Evolutionary conservation across 2,113 vertebrate genomes (phyloP), one percentile per base, ranked within the genome.

Genomic region (Crotalus tigris): DNA sequence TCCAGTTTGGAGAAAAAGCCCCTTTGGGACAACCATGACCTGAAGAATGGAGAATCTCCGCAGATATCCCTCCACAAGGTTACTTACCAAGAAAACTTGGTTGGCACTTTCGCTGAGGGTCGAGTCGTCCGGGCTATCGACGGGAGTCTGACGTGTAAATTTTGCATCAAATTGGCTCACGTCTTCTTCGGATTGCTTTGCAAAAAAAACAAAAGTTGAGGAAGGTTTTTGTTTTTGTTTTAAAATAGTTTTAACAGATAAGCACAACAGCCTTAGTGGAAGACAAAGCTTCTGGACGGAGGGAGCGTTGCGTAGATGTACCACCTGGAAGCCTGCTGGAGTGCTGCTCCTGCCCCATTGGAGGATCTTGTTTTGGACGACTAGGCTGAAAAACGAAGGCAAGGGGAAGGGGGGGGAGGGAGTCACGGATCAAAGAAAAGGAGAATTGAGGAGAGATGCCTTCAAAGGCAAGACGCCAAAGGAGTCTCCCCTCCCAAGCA

Each of bases 81-180:
- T 58, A 96, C 98, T 98, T 97, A 99, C 99, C 98, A 99, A 97
- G 98, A 99, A 99, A 97, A 99, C 99, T 97, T 99, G 99, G 98
- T 99, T 99, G 98, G 99, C 99, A 98, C 99, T 99, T 98, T 99
- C 99, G 92, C 99, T 99, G 96, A 99, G 99, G 94, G 99, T 98
- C 95, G 99, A 99, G 97, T 99, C 99, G 94, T 99, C 99, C 17
- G 99, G 99, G 96, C 99, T 99, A 97, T 99, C 99, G 95, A 99
- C 99, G 93, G 99, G 99, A 95, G 99, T 98, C 98, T 99, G 99
- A 97, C 98, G 98, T 97, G 99, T 99, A 98, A 99, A 99, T 98
- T 99, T 99, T 94, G 99, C 99, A 98, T 99, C 99, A 97, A 99
- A 99, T 97, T 99, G 99, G 98, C 99, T 99, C 96, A 99, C 99